Conservation (phyloP, 2,113 vertebrate species). For the Tenrec ecaudatus region DNA sequence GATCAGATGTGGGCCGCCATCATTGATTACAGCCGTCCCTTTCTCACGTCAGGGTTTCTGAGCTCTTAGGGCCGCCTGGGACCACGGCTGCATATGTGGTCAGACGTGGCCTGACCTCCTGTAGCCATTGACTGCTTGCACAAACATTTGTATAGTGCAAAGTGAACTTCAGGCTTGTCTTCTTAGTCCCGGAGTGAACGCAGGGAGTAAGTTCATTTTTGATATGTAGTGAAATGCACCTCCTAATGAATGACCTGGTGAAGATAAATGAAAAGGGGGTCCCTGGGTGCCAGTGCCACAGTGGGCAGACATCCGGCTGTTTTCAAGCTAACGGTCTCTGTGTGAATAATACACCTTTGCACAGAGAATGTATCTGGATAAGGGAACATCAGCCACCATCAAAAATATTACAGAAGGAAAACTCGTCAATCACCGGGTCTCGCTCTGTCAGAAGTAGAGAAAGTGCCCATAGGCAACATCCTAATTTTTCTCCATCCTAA, state of each 20-base stretch:
- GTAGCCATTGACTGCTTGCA: background rate
- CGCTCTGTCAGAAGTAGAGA: background rate
- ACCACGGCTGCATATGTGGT: background rate
- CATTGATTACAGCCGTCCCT: background rate
- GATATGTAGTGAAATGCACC: background rate
- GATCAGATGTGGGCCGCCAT: no score
- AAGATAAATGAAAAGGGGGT: constrained; percentile 22
- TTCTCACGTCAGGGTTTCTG: background rate
- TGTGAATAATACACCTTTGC: background rate
- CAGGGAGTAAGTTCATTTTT: background rate
- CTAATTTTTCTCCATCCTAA: background rate
- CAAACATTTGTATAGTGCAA: background rate
- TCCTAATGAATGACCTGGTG: background rate
- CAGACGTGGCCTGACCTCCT: background rate
- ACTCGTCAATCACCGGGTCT: background rate
- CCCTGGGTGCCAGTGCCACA: background rate
- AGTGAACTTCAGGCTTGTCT: background rate
- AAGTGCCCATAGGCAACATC: background rate
- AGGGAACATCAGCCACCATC: constrained; percentile 34
- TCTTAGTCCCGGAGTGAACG: constrained; percentile 35
- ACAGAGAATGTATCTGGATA: background rate
- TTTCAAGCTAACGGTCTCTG: background rate
- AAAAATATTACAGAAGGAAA: constrained; percentile 58
- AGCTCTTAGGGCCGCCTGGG: background rate
- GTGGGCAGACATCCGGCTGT: background rate